Percentiles rank a stretch among this genome's conserved stretches.
phyloP scores from a whole-genome alignment of 2,888 invertebrate genomes.

The Drosophila engyochracea region DNA sequence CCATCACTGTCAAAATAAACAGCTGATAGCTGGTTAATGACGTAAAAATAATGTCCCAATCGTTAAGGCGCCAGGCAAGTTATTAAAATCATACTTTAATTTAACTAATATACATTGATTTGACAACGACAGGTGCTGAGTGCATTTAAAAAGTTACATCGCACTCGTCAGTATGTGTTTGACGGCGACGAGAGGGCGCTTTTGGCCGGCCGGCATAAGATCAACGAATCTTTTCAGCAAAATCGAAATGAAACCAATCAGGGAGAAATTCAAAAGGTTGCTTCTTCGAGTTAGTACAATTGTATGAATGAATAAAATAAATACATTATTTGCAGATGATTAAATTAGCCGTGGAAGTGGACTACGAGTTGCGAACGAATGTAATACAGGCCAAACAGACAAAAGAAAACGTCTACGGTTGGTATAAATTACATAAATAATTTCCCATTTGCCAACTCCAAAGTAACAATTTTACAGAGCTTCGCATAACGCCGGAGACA shows the following conservation, averaged over 20 bases:
- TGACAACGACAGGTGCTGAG: constrained; percentile 87
- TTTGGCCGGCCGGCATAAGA: constrained; percentile 88
- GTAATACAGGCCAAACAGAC: constrained; percentile 91
- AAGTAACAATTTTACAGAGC: constrained; percentile 56
- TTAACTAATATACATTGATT: neutral
- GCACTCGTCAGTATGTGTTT: constrained; percentile 89
- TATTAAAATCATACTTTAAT: neutral
- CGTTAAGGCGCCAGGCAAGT: constrained; percentile 70
- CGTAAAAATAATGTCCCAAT: constrained; percentile 71
- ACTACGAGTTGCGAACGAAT: constrained; percentile 89
- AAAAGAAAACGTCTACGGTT: constrained; percentile 89
- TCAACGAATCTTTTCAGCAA: constrained; percentile 91
- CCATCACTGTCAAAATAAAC: neutral
- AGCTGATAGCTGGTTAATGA: constrained; percentile 24
- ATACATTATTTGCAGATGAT: constrained; percentile 87
- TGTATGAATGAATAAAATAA: too few relatives aligned
- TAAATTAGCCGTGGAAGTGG: constrained; percentile 89
- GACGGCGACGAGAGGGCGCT: constrained; percentile 89
- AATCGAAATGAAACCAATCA: constrained; percentile 88
- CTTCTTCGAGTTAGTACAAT: neutral
- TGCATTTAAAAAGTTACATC: constrained; percentile 90
- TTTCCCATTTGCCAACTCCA: neutral
- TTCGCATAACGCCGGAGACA: constrained; percentile 80
- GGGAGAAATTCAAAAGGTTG: constrained; percentile 88
- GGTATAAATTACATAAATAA: constrained; percentile 47